Evolutionary conservation across 2,888 invertebrate species (phyloP), one percentile per base, ranked within the genome.

Genomic region (Fragum sueziense): DNA sequence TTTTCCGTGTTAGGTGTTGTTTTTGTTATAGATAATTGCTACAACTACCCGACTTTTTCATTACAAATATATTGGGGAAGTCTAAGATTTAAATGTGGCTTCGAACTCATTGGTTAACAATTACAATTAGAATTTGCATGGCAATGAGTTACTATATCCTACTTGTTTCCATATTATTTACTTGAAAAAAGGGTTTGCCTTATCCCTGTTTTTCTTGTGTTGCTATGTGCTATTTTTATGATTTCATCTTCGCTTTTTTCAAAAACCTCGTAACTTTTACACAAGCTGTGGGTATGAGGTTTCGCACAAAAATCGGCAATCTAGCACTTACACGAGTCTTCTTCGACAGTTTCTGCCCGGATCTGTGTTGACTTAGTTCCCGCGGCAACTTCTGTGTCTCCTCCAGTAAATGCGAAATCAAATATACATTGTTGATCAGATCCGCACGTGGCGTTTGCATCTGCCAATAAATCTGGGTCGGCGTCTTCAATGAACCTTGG

Each of bases 401-500:
- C 78, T 11, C 73, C 77, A 22, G 85, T 85, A 31, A 77, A 79
- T 6, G 83, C 77, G 4, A 65, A 75, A 62, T 85, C 85, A 61
- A 76, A 85, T 20, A 85, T 76, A 67, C 85, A 85, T 27, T 77
- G 77, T 20, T 78, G 69, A 6, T 52, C 68, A 22, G 67, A 70
- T 17, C 76, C 77, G 57, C 85, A 85, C 20, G 61, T 61, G 14
- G 20, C 17, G 14, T 57, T 70, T 11, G 82, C 85, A 22, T 79
- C 70, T 2, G 71, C 52, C 25, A 77, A 68, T 17, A 71, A n/a
- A 14, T 67, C 61, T 20, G 57, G 68, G 52, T 81, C 70, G 17
- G 79, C 79, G 20, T 81, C 82, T 22, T 85, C 85, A 14, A 83
- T 61, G 51, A 83, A 85, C 7, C 76, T 72, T 0, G 82, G 82